Percentiles rank a stretch among this genome's conserved stretches.
Evolutionary conservation across 92 coral and sea anemone species (phyloP).

Genomic region (Epizoanthus fatuus): DNA sequence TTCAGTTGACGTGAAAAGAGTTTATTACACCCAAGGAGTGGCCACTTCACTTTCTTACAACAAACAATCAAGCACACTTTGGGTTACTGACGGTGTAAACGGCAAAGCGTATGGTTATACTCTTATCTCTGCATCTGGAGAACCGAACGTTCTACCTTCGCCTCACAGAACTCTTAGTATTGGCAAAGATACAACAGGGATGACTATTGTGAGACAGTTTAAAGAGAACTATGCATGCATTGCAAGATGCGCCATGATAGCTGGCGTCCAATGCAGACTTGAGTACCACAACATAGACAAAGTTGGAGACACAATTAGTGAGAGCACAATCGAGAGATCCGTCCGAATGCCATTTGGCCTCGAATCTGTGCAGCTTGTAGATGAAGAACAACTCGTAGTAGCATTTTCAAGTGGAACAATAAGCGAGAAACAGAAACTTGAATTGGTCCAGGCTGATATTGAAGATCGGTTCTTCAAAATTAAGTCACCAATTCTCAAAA

Average conservation of each 20-base stretch:
- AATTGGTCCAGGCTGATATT: conserved; percentile 77
- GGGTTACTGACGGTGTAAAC: conserved; percentile 68
- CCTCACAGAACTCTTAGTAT: conserved; percentile 57
- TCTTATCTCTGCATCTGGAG: conserved; percentile 67
- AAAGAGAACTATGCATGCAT: conserved; percentile 72
- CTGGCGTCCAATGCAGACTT: conserved; percentile 83
- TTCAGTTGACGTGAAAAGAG: conserved; percentile 28
- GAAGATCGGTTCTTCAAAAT: conserved; percentile 89
- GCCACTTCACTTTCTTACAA: conserved; percentile 88
- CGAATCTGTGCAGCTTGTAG: conserved; percentile 77
- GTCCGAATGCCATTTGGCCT: conserved; percentile 92
- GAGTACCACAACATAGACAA: conserved; percentile 77
- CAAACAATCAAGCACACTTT: conserved; percentile 50
- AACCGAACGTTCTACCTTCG: neutral
- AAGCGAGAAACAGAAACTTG: conserved; percentile 77
- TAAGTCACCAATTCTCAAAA: conserved; percentile 81
- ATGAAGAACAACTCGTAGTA: conserved; percentile 60
- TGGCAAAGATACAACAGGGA: conserved; percentile 82
- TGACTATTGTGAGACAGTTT: conserved; percentile 82
- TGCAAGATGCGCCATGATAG: conserved; percentile 73
- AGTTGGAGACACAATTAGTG: conserved; percentile 51
- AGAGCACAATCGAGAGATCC: conserved; percentile 65
- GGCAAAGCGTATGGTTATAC: conserved; percentile 77
- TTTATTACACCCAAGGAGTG: conserved; percentile 48
- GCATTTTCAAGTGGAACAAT: conserved; percentile 87